Evolutionary conservation across 2,888 invertebrate species (phyloP), one percentile per base, ranked within the genome.

Genomic region (Dryobota labecula): DNA sequence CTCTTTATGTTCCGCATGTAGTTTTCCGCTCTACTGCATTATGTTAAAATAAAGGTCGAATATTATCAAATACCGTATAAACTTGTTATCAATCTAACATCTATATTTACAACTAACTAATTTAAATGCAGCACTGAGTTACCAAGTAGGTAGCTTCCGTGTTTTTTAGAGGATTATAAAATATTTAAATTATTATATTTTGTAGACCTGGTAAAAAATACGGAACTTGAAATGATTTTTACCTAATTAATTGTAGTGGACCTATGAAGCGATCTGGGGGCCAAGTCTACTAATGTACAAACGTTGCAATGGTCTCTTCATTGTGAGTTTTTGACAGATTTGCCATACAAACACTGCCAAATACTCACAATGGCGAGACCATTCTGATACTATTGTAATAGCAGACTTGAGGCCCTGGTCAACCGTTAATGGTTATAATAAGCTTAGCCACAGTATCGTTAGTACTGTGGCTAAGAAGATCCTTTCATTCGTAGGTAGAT

Each of bases 11-110:
- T n/a, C 27, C 33, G 20, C 13, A 18, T 38, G 67, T 45, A 20
- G 11, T 38, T 18, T 38, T 63, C 27, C 67, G 75, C 45, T 66
- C 30, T 41, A 47, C 9, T 64, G 30, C 24, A 33, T 15, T 49
- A 5, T 24, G 4, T 41, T 13, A 33, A 13, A 13, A 43, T 24
- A 18, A 45, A 57, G 20, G 33, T 69, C 41, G 5, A 27, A 36
- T 41, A 11, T 30, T 7, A 15, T 57, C 6, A 58, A 47, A 24
- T 8, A 36, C 1, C 36, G 9, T 30, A 7, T 41, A 2, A 27
- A 27, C 4, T 70, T 70, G 20, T 53, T 69, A 43, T 70, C 20
- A 27, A 1, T 18, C 7, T 38, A 27, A 1, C 18, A 41, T 69
- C n/a, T 61, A 18, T 6, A 41, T 20, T 41, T 20, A 33, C 6